Conservation (phyloP, 2,113 vertebrate genomes). For the Oostethus manadensis region DNA sequence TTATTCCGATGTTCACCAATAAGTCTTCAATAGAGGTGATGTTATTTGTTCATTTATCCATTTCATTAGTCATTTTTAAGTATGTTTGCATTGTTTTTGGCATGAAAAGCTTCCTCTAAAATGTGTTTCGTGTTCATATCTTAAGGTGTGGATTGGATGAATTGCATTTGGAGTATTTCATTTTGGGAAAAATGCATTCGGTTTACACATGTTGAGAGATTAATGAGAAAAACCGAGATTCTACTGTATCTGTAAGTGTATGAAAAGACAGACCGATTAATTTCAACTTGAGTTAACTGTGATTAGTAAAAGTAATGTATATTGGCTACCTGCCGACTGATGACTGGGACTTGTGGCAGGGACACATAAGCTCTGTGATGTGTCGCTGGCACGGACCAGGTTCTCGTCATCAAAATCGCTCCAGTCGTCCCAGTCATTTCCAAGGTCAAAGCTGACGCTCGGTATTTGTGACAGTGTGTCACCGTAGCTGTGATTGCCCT, state of each 20-base stretch:
- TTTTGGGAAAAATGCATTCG: too few relatives aligned
- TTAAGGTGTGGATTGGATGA: too few relatives aligned
- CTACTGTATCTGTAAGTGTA: not conserved
- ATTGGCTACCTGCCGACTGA: constrained; percentile 36
- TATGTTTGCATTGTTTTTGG: too few relatives aligned
- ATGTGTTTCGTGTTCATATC: too few relatives aligned
- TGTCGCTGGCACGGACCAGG: constrained; percentile 69
- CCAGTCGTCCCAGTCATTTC: constrained; percentile 81
- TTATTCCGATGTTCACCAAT: too few relatives aligned
- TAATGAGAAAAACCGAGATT: not conserved
- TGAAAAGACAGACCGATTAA: not conserved
- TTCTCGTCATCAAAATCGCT: constrained; percentile 86
- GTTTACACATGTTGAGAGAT: too few relatives aligned
- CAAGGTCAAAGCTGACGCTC: constrained; percentile 78
- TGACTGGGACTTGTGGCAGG: constrained; percentile 25
- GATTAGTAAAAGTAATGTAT: not conserved
- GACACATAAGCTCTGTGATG: constrained; percentile 4
- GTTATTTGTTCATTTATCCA: too few relatives aligned
- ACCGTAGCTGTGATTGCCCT: constrained; percentile 39
- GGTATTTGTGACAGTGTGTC: constrained; percentile 63
- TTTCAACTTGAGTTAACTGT: too few relatives aligned
- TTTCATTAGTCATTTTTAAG: too few relatives aligned
- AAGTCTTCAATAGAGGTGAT: too few relatives aligned
- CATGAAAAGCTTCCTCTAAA: too few relatives aligned
- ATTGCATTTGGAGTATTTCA: too few relatives aligned